Conservation (phyloP, 2,888 invertebrate species). For the Phytoseiulus persimilis region DNA sequence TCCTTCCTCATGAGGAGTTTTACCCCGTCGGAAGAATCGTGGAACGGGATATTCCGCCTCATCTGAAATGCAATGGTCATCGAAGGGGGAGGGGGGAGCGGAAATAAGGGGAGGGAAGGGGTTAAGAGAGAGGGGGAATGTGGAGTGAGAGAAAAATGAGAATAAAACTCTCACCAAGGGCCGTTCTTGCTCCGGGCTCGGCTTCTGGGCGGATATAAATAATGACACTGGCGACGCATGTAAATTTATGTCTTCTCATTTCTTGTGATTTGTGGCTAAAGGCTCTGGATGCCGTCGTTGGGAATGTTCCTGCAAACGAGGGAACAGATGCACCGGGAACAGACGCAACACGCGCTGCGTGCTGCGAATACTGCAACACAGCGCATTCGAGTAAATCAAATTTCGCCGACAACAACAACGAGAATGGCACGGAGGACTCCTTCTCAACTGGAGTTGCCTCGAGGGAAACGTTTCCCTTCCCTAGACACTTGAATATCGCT, state of each 20-base stretch:
- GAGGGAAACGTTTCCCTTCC: neutral
- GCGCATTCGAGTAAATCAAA: neutral
- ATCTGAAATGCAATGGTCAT: neutral
- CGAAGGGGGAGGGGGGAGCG: neutral
- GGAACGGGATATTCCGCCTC: neutral
- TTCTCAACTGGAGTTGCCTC: neutral
- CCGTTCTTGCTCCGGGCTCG: neutral
- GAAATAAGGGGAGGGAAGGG: neutral
- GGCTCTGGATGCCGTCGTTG: neutral
- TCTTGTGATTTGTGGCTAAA: neutral
- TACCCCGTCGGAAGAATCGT: neutral
- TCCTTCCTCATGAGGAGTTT: neutral
- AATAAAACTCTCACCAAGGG: neutral
- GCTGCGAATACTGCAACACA: neutral
- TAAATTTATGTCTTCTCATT: neutral
- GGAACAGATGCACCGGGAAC: neutral
- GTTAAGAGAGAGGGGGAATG: neutral
- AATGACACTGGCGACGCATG: neutral
- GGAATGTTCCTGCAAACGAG: neutral
- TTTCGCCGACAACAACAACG: neutral
- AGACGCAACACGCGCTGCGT: neutral
- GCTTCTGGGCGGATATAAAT: neutral
- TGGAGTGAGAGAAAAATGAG: neutral
- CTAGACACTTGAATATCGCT: neutral
- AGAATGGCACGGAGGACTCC: neutral